Evolutionary conservation across 2,888 invertebrate species (phyloP).

Genomic region (Eudasyphora cyanicolor): DNA sequence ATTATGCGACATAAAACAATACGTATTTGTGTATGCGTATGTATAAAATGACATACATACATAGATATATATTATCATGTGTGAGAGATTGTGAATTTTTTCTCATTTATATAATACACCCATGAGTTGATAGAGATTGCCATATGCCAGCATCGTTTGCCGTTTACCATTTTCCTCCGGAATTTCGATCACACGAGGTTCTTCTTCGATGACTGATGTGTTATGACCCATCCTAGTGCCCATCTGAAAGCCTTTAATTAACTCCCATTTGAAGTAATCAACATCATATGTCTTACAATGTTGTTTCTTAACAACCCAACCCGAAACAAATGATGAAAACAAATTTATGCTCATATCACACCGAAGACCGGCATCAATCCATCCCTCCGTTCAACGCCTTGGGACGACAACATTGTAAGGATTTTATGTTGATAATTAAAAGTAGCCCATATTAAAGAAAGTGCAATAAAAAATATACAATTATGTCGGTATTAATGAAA

Average conservation of each 20-base stretch:
- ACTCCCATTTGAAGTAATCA: slow-evolving; percentile 58
- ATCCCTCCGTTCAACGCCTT: neutral
- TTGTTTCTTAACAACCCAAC: slow-evolving; percentile 24
- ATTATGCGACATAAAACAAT: too few relatives aligned
- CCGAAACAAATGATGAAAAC: neutral
- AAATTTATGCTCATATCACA: neutral
- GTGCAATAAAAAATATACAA: neutral
- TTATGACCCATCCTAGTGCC: too few relatives aligned
- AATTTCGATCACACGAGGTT: neutral
- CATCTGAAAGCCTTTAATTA: slow-evolving; percentile 56
- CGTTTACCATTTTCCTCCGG: neutral
- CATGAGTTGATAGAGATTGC: neutral
- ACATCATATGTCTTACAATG: slow-evolving; percentile 43
- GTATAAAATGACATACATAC: neutral
- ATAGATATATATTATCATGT: neutral
- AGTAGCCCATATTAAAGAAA: neutral
- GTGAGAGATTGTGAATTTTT: neutral
- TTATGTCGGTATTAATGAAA: neutral
- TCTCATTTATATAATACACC: neutral
- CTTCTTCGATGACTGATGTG: neutral
- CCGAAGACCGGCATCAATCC: neutral
- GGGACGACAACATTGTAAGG: neutral
- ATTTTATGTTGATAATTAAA: slow-evolving; percentile 29
- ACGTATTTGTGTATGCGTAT: neutral
- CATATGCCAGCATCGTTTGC: slow-evolving; percentile 31